Conservation (phyloP, 2,113 vertebrate species). For the Pseudorectes ferrugineus region DNA sequence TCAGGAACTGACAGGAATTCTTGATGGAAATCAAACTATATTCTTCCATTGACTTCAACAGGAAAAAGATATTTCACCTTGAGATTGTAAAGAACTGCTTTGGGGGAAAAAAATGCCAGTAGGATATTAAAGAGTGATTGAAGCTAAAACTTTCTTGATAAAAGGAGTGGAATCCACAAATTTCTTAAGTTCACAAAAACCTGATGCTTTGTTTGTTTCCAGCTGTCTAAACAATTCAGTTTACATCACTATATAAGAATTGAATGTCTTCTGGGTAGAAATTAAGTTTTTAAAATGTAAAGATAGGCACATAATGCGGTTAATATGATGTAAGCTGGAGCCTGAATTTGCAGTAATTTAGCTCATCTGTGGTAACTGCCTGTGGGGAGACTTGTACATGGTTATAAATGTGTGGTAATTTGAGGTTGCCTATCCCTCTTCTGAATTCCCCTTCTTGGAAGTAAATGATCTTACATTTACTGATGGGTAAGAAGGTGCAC, state of each 20-base stretch:
- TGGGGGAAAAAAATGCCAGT: background rate
- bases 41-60: background rate
- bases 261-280: background rate
- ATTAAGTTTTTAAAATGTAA: constrained; percentile 5
- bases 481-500: constrained; percentile 28
- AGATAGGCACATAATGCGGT: background rate
- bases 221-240: background rate
- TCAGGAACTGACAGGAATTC: background rate
- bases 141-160: background rate
- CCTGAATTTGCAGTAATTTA: constrained; percentile 52
- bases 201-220: background rate
- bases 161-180: background rate
- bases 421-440: constrained; percentile 65
- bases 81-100: background rate
- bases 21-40: background rate
- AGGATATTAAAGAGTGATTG: background rate
- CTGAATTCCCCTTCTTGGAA: constrained; percentile 62
- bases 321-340: constrained; percentile 39
- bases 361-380: constrained; percentile 56
- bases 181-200: background rate
- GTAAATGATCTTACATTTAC: constrained; percentile 51
- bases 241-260: background rate
- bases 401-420: constrained; percentile 57
- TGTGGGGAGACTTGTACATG: constrained; percentile 53
- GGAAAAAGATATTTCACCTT: background rate